Evolutionary conservation across 2,888 invertebrate species (phyloP), one percentile per base, ranked within the genome.

Genomic region (Drosophila mercatorum): DNA sequence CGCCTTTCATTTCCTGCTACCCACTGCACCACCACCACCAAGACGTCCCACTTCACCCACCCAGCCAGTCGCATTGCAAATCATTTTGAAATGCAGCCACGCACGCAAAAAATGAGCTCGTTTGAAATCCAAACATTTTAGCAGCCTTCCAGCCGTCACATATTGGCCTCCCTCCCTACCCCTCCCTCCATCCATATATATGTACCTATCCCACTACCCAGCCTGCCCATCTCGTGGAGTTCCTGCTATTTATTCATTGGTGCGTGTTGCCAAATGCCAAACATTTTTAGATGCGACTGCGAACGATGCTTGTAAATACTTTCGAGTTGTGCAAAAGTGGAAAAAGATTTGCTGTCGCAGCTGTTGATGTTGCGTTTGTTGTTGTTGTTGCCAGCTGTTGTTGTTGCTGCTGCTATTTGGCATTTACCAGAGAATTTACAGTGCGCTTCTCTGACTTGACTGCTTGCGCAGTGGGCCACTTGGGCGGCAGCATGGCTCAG

Each of bases 31-130:
- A 28, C 22, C 28, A 5, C 26, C 52, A 14, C 8, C 31, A 28
- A 44, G 22, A 47, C 17, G 38, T 40, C 41, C 67, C 66, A 34
- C 46, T 56, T 53, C 71, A 72, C 68, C 74, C 76, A 65, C 62
- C 41, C 55, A 55, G 38, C 28, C 40, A 40, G 55, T 28, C 63
- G 69, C 72, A 66, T 78, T 72, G 85, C 80, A 89, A 86, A 85
- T 85, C 78, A 89, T 88, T 86, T 73, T 72, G 73, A 89, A 86
- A 89, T 86, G 85, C 85, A 85, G 80, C 84, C 69, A 89, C 86
- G 86, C 89, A 89, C 89, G 84, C 84, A 68, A 83, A 87, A 87
- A 84, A 87, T 84, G 89, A 84, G 89, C 89, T 88, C 83, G 83
- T 83, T 83, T 80, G 86, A 85, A 88, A 89, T 82, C 86, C 89